Conservation (phyloP, 2,888 invertebrate species). For the Trachelus iudaicus region DNA sequence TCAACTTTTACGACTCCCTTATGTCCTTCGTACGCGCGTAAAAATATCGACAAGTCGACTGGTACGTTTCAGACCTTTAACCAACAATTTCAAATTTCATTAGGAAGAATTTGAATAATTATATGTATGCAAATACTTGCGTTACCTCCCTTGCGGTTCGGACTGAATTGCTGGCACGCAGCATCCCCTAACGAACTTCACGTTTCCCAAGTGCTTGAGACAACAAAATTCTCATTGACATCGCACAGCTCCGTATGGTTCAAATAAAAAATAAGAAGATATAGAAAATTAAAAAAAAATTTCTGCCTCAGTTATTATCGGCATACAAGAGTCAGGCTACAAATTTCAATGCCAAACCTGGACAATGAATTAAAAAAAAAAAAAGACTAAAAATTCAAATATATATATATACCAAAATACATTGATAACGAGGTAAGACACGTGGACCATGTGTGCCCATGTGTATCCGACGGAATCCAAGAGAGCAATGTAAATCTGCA, state of each 20-base stretch:
- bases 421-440: background rate
- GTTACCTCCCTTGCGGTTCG: constrained; percentile 24
- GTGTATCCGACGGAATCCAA: background rate
- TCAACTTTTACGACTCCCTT: too few relatives aligned
- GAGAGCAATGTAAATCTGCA: background rate
- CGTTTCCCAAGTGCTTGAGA: constrained; percentile 40
- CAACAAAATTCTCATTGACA: constrained; percentile 32
- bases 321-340: too few relatives aligned
- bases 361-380: too few relatives aligned
- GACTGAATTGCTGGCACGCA: constrained; percentile 49
- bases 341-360: too few relatives aligned
- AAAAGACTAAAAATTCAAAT: too few relatives aligned
- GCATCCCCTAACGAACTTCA: constrained; percentile 47
- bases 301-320: too few relatives aligned
- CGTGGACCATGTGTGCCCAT: background rate
- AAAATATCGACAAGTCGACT: background rate
- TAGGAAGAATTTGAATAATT: constrained; percentile 55
- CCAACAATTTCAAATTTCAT: constrained; percentile 40
- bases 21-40: background rate
- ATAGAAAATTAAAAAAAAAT: too few relatives aligned
- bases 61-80: background rate
- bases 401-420: background rate
- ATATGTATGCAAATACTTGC: constrained; percentile 52
- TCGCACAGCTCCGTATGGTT: background rate
- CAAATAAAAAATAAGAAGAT: background rate